Evolutionary conservation across 53 echinoderm and acorn worm species (phyloP).

Genomic region (Antedon mediterranea): DNA sequence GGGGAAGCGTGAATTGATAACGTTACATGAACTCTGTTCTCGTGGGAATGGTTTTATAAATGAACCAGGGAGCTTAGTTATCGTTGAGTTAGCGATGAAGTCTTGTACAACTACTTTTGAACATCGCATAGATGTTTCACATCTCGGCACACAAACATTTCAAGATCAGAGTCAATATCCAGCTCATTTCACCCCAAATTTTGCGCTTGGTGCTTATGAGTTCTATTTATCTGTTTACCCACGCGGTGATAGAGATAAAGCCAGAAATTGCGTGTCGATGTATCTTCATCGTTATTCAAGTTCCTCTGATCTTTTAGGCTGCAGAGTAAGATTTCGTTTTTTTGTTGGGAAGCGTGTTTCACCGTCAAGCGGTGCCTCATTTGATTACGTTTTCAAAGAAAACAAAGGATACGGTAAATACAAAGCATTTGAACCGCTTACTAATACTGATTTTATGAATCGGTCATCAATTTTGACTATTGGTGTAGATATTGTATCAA

Average conservation of each 20-base stretch:
- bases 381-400: slow-evolving; percentile 86
- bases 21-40: slow-evolving; percentile 53
- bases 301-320: slow-evolving; percentile 51
- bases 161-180: slow-evolving; percentile 57
- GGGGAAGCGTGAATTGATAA: slow-evolving; percentile 88
- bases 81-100: slow-evolving; percentile 82
- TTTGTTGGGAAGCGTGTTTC: slow-evolving; percentile 63
- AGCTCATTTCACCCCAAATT: slow-evolving; percentile 86
- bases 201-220: slow-evolving; percentile 59
- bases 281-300: slow-evolving; percentile 82
- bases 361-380: slow-evolving; percentile 58
- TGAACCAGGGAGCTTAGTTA: slow-evolving; percentile 67
- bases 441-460: slow-evolving; percentile 35
- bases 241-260: slow-evolving; percentile 78
- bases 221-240: slow-evolving; percentile 91
- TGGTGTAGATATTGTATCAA: slow-evolving; percentile 75
- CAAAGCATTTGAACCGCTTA: slow-evolving; percentile 77
- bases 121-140: slow-evolving; percentile 67
- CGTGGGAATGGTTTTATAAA: slow-evolving; percentile 71
- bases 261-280: slow-evolving; percentile 74
- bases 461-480: slow-evolving; percentile 48
- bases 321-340: slow-evolving; percentile 84
- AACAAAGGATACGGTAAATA: slow-evolving; percentile 86
- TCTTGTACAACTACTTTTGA: slow-evolving; percentile 74
- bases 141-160: slow-evolving; percentile 42